Evolutionary conservation across 2,888 invertebrate species (phyloP).

Genomic region (Meteorus colon): DNA sequence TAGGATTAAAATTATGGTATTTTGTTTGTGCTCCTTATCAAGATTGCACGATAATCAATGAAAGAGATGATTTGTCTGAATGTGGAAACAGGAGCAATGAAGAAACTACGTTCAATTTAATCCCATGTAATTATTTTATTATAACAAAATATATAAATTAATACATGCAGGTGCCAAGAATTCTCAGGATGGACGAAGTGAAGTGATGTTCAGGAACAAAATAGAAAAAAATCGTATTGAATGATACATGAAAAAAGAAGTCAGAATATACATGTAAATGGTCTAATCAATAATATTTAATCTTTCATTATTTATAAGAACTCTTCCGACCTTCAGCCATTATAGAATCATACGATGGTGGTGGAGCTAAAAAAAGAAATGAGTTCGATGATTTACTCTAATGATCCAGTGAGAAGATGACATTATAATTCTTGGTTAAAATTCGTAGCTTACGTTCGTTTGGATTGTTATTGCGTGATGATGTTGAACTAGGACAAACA

Average conservation of each 20-base stretch:
- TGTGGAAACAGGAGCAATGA: too few relatives aligned
- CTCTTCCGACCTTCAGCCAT: constrained; percentile 1
- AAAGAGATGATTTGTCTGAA: too few relatives aligned
- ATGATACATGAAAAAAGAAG: background rate
- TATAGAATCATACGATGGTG: constrained; percentile 50
- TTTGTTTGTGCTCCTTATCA: too few relatives aligned
- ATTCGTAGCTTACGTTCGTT: constrained; percentile 8
- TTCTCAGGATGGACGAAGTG: too few relatives aligned
- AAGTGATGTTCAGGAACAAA: too few relatives aligned
- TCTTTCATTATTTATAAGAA: background rate
- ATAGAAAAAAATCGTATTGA: too few relatives aligned
- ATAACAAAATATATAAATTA: too few relatives aligned
- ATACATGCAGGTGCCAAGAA: too few relatives aligned
- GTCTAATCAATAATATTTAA: background rate
- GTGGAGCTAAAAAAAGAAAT: constrained; percentile 44
- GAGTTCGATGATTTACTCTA: background rate
- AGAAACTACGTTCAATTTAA: too few relatives aligned
- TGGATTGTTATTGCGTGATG: background rate
- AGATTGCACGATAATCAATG: too few relatives aligned
- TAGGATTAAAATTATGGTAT: too few relatives aligned
- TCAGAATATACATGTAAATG: background rate
- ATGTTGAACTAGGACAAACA: background rate
- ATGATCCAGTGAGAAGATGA: background rate
- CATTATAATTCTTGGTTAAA: background rate
- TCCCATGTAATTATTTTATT: too few relatives aligned